A percentile compares a stretch with the other conserved stretches of the same genome.
phyloP scores from a whole-genome alignment of 2,113 vertebrate genomes.

The Malurus elegans region DNA sequence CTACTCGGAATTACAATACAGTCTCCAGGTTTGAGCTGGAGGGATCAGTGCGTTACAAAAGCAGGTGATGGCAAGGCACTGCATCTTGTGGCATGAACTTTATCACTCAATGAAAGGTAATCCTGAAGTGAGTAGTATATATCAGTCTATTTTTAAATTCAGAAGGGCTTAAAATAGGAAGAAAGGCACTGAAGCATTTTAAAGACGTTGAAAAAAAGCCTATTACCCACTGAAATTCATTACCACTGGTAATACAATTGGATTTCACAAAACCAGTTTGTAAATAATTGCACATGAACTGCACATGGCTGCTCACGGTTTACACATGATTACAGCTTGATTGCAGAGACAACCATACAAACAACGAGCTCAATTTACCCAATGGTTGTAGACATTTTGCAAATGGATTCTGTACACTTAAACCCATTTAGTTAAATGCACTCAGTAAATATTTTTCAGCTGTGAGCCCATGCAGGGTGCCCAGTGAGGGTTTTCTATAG shows the following conservation, averaged over 20 bases:
- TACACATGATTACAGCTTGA: conserved; percentile 68
- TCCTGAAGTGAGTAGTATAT: not conserved
- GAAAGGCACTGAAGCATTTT: not conserved
- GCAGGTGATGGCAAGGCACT: not conserved
- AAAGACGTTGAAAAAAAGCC: not conserved
- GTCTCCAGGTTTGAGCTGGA: not conserved
- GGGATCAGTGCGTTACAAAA: not conserved
- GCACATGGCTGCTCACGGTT: conserved; percentile 60
- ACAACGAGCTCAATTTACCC: conserved; percentile 67
- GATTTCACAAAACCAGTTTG: conserved; percentile 55
- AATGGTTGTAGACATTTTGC: conserved; percentile 58
- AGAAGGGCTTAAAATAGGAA: not conserved
- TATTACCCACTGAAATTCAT: conserved; percentile 25
- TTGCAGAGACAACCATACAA: conserved; percentile 62
- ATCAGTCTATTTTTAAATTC: not conserved
- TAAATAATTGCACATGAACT: conserved; percentile 67
- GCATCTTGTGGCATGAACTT: not conserved
- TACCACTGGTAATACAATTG: conserved; percentile 49
- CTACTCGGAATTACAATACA: not conserved
- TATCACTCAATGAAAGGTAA: not conserved
- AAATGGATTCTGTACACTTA: conserved; percentile 63
- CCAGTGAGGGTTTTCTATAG: not conserved
- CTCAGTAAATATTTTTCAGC: conserved; percentile 61
- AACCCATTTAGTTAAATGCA: conserved; percentile 44
- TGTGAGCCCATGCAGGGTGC: conserved; percentile 13